Base-by-base conservation (phyloP, 2,888 invertebrate genomes). In the Cheiracanthium punctorium region DNA sequence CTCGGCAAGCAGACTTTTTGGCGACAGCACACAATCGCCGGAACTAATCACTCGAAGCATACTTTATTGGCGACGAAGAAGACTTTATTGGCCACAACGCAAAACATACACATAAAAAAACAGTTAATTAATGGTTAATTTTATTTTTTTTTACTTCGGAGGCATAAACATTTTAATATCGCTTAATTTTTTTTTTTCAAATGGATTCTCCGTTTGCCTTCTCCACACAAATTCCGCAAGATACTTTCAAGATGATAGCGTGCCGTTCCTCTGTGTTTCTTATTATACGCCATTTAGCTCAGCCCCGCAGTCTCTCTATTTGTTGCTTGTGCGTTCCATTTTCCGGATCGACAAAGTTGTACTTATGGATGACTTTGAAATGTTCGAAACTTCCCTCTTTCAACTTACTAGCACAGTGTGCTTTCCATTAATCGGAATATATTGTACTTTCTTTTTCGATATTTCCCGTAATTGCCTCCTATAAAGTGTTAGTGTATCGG, bases 121-220 rank as follows among this genome's bases (percentile, higher is more conserved):
- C 10, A 7, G 10, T 7, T 37, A 37, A 37, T 7, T 37, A 37
- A 7, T 37, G 10, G 37, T 37, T 37, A 37, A 10, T 37, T 37
- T 10, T 37, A 37, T 7, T 37, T 7, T 7, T 37, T 37, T 37
- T 37, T 37, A 7, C 4, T 10, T 37, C 10, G 4, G 37, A 10
- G 10, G 37, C 37, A 7, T 37, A n/a, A 24, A 17, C 58, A 58
- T 58, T 58, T 58, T 58, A 58, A 58, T 58, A 58, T 58, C 24
- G 75, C n/a, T 75, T 37, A 64, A 37, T 58, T 65, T 75, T 75
- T n/a, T n/a, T n/a, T n/a, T n/a, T 76, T 76, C n/a, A 37, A 67
- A 76, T 67, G 33, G 33, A 64, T 64, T 30, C 7, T 70, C 58
- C 71, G n/a, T 37, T 70, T 79, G 10, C 37, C 70, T 48, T 58